Percentiles rank a stretch among this genome's conserved stretches.
These are phyloP conservation scores for Abrostola triplasia DNA, from an alignment of 2,888 invertebrate species.

Conservation along the genomic window DNA sequence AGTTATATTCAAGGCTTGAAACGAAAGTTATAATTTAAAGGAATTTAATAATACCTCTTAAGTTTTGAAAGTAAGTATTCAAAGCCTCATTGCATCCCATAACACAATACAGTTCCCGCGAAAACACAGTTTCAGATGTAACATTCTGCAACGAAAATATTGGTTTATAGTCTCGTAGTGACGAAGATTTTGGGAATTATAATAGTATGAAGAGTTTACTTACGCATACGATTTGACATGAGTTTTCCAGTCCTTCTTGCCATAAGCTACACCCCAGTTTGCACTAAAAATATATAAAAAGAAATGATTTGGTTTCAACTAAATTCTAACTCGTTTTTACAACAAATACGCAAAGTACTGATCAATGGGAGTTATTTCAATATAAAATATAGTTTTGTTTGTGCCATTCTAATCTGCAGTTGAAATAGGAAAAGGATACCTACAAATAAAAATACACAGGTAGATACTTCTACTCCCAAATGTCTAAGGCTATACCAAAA, in stretches of 20 bases:
- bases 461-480: too few species aligned
- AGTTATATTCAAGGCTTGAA: slow-evolving; percentile 1
- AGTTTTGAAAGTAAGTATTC: slow-evolving; percentile 91
- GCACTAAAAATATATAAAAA: slow-evolving; percentile 90
- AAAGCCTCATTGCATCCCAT: slow-evolving; percentile 95
- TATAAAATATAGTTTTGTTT: not conserved
- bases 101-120: slow-evolving; percentile 92
- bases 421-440: too few species aligned
- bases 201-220: slow-evolving; percentile 81
- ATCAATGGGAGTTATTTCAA: not conserved
- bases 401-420: too few species aligned
- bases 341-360: slow-evolving; percentile 26
- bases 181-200: not conserved
- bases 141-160: slow-evolving; percentile 89
- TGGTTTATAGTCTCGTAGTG: not conserved
- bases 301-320: slow-evolving; percentile 15
- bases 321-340: not conserved
- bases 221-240: slow-evolving; percentile 94
- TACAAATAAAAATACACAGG: too few species aligned
- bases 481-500: too few species aligned
- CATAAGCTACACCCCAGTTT: slow-evolving; percentile 93
- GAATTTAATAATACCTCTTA: slow-evolving; percentile 87
- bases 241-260: slow-evolving; percentile 92
- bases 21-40: not conserved
- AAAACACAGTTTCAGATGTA: slow-evolving; percentile 90